Base-by-base conservation (phyloP, 2,113 vertebrate species). In the Todiramphus saurophagus region DNA sequence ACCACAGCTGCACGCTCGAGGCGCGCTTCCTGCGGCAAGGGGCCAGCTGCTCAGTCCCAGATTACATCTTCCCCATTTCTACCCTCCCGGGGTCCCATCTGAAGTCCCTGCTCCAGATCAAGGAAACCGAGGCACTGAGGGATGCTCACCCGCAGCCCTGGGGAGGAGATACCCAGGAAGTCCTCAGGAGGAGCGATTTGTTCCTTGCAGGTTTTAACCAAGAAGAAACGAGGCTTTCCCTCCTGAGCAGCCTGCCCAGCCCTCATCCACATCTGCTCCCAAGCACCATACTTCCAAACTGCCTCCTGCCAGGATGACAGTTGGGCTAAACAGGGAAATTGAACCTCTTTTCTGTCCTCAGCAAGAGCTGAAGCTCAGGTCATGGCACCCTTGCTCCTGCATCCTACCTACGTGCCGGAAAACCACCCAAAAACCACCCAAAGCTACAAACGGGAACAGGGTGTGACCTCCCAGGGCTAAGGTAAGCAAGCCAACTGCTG, bases 21-120 rank as follows among this genome's bases (percentile, higher is more conserved):
- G 56, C 9, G 0, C 1, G 7, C 23, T 74, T 83, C 56, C 70
- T 44, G 59, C 43, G 1, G 48, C 0, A 1, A 46, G 75, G 70
- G 59, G 64, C 60, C 1, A 0, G n/a, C 84, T 72, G 53, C 30
- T 16, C 51, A 11, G 44, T 2, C 39, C 46, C 51, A 17, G 35
- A 18, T 72, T 79, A 63, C 83, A 74, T 55, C 95, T 67, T 94
- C 84, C 81, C 73, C 64, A 23, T 77, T 25, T 75, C 81, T 4
- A 2, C 64, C 25, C 33, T 81, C 79, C 44, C 14, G 0, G 50
- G 20, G 3, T 59, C 30, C 31, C 14, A 0, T 11, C 68, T 21
- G 63, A 86, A 20, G 33, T 51, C 62, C 60, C 64, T 17, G 55
- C 58, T 67, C 12, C 1, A 1, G 33, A 9, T 5, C 5, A 7